Base-by-base conservation (phyloP, 92 coral and sea anemone species). In the Phenganax subtilis region DNA sequence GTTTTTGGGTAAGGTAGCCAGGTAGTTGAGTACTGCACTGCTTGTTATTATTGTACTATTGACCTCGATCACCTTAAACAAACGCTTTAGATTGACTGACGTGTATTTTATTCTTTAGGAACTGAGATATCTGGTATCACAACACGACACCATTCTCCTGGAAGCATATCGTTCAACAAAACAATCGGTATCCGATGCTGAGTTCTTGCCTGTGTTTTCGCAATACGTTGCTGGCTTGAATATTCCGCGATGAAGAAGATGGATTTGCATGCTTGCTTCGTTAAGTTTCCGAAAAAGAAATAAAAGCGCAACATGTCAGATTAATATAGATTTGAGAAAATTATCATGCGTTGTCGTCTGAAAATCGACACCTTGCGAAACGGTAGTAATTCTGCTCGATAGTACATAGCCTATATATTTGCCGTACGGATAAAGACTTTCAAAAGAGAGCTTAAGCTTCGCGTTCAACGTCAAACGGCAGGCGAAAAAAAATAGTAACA, bases 141-240 rank as follows among this genome's bases (percentile, higher is more conserved):
- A 89, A 80, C 87, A 84, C 51, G 98, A 94, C 93, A 85, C 97
- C 54, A 84, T 94, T 76, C 91, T 94, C 10, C 85, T 94, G 51
- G 92, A 94, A 87, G 97, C 98, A 11, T 94, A 85, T 83, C 97
- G 98, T 60, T 85, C 98, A 62, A 86, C 97, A 27, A 92, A 88
- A 69, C 86, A 89, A 82, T 92, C 98, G 54, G 87, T 91, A 57
- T 90, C 92, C 37, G 87, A 37, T 64, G 86, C 84, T 68, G 97
- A 92, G 68, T 88, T 91, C 52, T 88, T 82, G 82, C 88, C 89
- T 52, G 92, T 92, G 78, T 92, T 94, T 87, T 87, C 91, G 85
- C 98, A 94, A 85, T 94, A 94, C 81, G 83, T 94, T 52, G 88
- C 92, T 30, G 94, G 93, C 55, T 82, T 94, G 82, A 84, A 87